Conservation (phyloP, 2,797 vertebrate genomes). For the Geotrypetes seraphini region DNA sequence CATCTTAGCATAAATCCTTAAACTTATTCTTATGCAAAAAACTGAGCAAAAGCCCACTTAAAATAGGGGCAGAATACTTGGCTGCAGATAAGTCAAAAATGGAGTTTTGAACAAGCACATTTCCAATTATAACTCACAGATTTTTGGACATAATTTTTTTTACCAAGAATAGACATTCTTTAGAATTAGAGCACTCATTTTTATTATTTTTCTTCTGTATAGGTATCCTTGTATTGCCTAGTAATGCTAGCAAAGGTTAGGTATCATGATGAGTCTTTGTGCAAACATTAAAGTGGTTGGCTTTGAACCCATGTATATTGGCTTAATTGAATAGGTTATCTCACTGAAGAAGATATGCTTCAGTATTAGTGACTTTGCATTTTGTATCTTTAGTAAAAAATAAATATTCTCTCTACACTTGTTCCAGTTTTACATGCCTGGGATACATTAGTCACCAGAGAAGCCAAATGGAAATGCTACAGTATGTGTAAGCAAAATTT, state of each 20-base stretch:
- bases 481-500: neutral
- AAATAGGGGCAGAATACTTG: no score
- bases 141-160: neutral
- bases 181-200: neutral
- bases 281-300: neutral
- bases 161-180: neutral
- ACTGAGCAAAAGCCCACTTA: no score
- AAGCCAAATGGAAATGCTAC: neutral
- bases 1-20: no score
- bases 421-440: neutral
- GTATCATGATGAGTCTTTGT: neutral
- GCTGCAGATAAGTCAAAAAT: neutral
- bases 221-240: neutral
- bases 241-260: neutral
- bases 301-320: neutral
- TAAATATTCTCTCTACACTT: no score
- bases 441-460: neutral
- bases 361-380: neutral
- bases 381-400: neutral
- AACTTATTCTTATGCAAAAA: no score
- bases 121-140: neutral
- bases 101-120: neutral
- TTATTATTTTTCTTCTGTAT: no score
- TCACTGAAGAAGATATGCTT: neutral
- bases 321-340: accelerated